These are phyloP conservation scores for Oasisia sp. DNA, from an alignment of 2,888 invertebrate species.

Conservation along the genomic window DNA sequence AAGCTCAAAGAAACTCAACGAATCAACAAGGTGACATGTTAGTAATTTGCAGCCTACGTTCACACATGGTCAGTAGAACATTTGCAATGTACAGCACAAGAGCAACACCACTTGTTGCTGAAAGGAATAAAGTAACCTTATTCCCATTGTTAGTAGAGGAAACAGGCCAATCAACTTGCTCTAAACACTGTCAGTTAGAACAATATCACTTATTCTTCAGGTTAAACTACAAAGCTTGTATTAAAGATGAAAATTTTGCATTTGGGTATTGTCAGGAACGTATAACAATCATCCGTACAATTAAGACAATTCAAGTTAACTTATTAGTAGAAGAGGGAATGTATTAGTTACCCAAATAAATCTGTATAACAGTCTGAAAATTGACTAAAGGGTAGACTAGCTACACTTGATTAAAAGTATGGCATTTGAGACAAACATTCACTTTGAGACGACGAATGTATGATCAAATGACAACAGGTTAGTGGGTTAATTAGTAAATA, in stretches of 20 bases:
- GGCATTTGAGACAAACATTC: neutral
- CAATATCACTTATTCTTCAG: neutral
- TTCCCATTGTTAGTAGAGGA: neutral
- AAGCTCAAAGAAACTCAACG: neutral
- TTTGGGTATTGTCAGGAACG: neutral
- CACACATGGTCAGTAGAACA: neutral
- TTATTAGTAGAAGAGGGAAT: neutral
- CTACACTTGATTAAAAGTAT: neutral
- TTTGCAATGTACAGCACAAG: neutral
- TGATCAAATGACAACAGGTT: neutral
- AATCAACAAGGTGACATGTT: neutral
- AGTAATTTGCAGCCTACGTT: neutral
- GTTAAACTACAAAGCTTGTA: neutral
- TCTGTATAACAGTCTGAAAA: neutral
- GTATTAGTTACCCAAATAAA: neutral
- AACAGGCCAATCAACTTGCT: too few relatives aligned
- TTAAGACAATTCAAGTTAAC: neutral
- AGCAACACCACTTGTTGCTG: neutral
- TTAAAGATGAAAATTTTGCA: neutral
- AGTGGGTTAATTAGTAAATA: neutral
- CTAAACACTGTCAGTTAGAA: too few relatives aligned
- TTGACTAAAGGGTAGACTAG: neutral
- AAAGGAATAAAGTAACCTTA: neutral
- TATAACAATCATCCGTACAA: neutral
- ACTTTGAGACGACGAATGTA: neutral